A percentile compares a stretch with the other conserved stretches of the same genome.
These are phyloP conservation scores for Zootermopsis nevadensis DNA, from an alignment of 2,888 invertebrate genomes.

Conservation along the genomic window DNA sequence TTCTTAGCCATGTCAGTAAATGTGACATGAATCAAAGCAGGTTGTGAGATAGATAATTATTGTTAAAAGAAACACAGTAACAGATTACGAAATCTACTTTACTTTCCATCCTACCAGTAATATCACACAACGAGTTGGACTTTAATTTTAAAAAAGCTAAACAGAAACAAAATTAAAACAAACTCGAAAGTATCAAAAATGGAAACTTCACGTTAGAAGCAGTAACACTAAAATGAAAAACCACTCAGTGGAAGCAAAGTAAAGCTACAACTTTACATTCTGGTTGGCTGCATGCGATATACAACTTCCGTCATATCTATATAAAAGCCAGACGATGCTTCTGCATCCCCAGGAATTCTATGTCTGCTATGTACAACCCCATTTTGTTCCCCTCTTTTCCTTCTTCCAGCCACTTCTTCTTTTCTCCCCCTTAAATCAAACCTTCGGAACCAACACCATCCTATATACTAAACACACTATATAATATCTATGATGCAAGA, in stretches of 20 bases:
- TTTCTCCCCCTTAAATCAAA: neutral
- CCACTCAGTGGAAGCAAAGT: slow-evolving; percentile 31
- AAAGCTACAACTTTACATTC: slow-evolving; percentile 42
- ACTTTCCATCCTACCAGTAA: no score
- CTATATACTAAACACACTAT: slow-evolving; percentile 32
- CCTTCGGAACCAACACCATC: slow-evolving; percentile 15
- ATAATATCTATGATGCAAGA: slow-evolving; percentile 30
- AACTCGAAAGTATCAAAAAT: neutral
- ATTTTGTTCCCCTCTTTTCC: slow-evolving; percentile 16
- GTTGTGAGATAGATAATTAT: no score
- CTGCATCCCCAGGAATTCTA: slow-evolving; percentile 11
- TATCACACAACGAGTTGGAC: no score
- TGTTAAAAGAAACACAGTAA: no score
- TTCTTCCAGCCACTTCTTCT: neutral
- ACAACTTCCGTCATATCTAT: slow-evolving; percentile 45
- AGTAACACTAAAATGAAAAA: slow-evolving; percentile 13
- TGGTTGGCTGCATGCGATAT: slow-evolving; percentile 48
- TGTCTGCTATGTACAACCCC: neutral
- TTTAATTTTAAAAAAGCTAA: no score
- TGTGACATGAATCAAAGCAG: no score
- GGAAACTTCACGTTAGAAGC: neutral
- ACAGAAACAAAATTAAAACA: no score
- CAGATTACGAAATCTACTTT: no score
- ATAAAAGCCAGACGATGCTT: slow-evolving; percentile 32
- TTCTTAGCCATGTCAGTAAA: no score